Conservation (phyloP, 2,113 vertebrate species). For the Parotia lawesii region DNA sequence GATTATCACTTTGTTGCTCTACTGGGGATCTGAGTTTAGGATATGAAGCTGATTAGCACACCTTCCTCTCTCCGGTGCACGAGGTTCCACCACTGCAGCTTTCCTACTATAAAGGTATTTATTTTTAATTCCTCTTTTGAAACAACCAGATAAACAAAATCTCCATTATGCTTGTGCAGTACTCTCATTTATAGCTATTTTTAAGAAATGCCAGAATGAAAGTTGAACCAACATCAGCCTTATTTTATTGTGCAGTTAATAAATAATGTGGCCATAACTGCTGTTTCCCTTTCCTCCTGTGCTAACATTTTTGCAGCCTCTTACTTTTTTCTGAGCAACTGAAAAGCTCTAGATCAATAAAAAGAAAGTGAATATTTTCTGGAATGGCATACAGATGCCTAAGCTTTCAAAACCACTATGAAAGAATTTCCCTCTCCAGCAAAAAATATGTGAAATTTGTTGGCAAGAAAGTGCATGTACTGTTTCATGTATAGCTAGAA, state of each 20-base stretch:
- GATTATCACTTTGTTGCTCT: background rate
- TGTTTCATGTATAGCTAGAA: background rate
- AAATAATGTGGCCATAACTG: background rate
- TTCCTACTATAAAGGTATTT: background rate
- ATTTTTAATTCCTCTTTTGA: background rate
- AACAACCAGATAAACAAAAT: background rate
- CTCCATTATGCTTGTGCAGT: background rate
- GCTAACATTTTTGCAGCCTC: background rate
- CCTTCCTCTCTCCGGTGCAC: background rate
- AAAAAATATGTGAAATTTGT: background rate
- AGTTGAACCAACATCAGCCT: background rate
- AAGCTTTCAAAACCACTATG: background rate
- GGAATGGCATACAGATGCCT: background rate
- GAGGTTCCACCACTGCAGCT: background rate
- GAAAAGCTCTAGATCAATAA: slow-evolving; percentile 6
- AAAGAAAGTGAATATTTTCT: background rate
- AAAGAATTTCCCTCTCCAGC: background rate
- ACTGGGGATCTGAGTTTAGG: background rate
- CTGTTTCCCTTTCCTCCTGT: background rate
- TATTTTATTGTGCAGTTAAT: background rate
- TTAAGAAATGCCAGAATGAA: background rate
- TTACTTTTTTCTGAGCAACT: slow-evolving; percentile 8
- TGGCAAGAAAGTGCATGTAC: background rate
- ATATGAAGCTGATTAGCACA: background rate
- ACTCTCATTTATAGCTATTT: background rate